Evolutionary conservation across 2,888 invertebrate genomes (phyloP).

Genomic region (Volucella bombylans): DNA sequence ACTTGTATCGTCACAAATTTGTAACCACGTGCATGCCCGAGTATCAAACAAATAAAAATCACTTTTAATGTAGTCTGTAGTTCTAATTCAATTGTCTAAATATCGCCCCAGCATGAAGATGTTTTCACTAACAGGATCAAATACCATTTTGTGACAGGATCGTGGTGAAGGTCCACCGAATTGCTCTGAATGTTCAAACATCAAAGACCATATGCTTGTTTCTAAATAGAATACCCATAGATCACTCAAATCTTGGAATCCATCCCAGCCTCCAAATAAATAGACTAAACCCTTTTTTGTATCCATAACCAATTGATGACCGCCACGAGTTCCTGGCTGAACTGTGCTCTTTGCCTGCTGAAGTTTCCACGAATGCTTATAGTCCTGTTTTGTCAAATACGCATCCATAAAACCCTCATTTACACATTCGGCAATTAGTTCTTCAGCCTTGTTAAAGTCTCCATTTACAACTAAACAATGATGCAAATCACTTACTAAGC

Average conservation of each 20-base stretch:
- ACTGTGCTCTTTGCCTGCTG: slow-evolving; percentile 84
- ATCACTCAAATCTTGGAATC: slow-evolving; percentile 91
- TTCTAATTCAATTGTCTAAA: slow-evolving; percentile 88
- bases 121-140: slow-evolving; percentile 89
- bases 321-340: slow-evolving; percentile 89
- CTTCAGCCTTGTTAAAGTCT: slow-evolving; percentile 89
- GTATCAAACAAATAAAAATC: slow-evolving; percentile 93
- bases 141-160: slow-evolving; percentile 95
- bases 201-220: slow-evolving; percentile 87
- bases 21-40: slow-evolving; percentile 87
- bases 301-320: slow-evolving; percentile 94
- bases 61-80: slow-evolving; percentile 89
- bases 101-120: slow-evolving; percentile 93
- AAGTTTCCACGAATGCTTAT: slow-evolving; percentile 88
- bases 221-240: slow-evolving; percentile 90
- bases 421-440: slow-evolving; percentile 88
- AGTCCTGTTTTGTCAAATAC: slow-evolving; percentile 89
- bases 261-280: slow-evolving; percentile 95
- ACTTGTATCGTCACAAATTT: slow-evolving; percentile 91
- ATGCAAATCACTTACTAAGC: slow-evolving; percentile 88
- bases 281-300: slow-evolving; percentile 88
- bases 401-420: slow-evolving; percentile 87
- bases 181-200: slow-evolving; percentile 85
- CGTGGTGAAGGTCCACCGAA: slow-evolving; percentile 91
- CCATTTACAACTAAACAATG: slow-evolving; percentile 88